phyloP scores from a whole-genome alignment of 2,113 vertebrate species.

The Talpa occidentalis region DNA sequence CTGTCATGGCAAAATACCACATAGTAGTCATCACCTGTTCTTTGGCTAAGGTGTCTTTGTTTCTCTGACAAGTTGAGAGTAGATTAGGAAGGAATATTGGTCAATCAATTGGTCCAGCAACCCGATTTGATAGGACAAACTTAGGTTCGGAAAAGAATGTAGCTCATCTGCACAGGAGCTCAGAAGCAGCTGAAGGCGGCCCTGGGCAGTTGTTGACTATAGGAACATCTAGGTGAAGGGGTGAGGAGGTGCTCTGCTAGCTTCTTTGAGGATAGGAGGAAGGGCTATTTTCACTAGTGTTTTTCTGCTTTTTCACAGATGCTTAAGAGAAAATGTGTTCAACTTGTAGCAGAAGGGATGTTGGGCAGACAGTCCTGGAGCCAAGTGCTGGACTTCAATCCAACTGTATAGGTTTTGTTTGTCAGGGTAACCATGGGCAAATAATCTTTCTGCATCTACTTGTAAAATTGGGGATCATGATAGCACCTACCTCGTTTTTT shows the following conservation, averaged over 20 bases:
- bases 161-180: background rate
- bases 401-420: no score
- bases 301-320: background rate
- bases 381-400: background rate
- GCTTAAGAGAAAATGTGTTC: background rate
- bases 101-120: background rate
- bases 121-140: background rate
- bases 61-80: background rate
- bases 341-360: background rate
- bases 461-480: background rate
- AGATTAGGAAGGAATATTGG: background rate
- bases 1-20: background rate
- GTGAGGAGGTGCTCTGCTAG: background rate
- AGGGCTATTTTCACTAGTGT: background rate
- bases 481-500: slow-evolving; percentile 1
- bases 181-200: background rate
- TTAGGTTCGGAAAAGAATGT: background rate
- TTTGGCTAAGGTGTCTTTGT: background rate
- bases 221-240: background rate
- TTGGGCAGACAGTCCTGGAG: background rate
- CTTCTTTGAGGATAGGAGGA: background rate
- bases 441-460: background rate
- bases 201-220: background rate
- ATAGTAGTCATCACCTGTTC: background rate
- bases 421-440: background rate